Base-by-base conservation (phyloP, 2,888 invertebrate genomes). In the Sinohyriopsis cumingii region DNA sequence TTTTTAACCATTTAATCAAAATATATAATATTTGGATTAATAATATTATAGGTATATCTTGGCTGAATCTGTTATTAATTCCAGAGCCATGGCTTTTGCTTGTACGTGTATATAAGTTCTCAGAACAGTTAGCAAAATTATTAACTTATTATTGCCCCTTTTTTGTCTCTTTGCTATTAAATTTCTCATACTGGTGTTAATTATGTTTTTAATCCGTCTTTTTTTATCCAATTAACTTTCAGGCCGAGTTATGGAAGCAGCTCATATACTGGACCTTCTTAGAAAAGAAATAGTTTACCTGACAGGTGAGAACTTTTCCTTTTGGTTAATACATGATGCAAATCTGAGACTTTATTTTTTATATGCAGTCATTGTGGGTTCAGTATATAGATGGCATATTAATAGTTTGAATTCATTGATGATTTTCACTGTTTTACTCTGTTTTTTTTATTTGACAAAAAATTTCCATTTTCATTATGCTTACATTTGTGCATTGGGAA, bases 231-330 rank as follows among this genome's bases (percentile, higher is more conserved):
- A 19, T 69, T 62, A 53, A 71, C 55, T 79, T 72, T 45, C 78
- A 86, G 87, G 79, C 60, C 68, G 81, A 22, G 79, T 79, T 54
- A 76, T 82, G 68, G 87, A 87, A 73, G 86, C 86, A 20, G 78
- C 82, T 53, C 82, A 86, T 60, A 85, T 88, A 25, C 62, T 84
- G 54, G 84, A 86, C 59, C 78, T 85, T 25, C 76, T 88, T 7
- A 75, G 79, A 71, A 82, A 81, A 68, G 83, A 81, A 67, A 82
- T 83, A 33, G 83, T 84, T 22, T 81, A 78, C 65, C 69, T 88
- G 24, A 85, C 87, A 67, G 86, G 85, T 84, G 73, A 60, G 76
- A 68, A 55, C 55, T 67, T 22, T 55, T 54, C 33, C 61, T 33
- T 59, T 54, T 18, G 22, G 28, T 33, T 56, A 55, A 7, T 65